Evolutionary conservation across 2,797 vertebrate species (phyloP).

Genomic region (Ciconia nigra): DNA sequence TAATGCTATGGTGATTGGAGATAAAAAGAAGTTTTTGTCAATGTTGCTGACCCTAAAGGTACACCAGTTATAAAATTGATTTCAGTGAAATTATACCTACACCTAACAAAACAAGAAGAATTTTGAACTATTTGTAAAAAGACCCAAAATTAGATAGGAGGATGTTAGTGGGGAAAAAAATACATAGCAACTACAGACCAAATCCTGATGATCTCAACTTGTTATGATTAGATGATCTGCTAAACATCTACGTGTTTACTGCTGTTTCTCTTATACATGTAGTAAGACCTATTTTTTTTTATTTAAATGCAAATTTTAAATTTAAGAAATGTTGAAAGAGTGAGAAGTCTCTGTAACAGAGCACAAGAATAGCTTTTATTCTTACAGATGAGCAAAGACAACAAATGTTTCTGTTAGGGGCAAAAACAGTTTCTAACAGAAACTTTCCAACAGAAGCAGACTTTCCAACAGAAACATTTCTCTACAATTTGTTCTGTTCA

Average conservation of each 20-base stretch:
- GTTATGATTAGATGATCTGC: background rate
- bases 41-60: slow-evolving; percentile 88
- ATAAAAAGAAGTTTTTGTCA: slow-evolving; percentile 86
- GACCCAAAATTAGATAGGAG: background rate
- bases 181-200: background rate
- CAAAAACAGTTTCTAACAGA: background rate
- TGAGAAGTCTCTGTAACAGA: background rate
- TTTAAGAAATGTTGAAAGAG: background rate
- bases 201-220: background rate
- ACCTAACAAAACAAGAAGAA: background rate
- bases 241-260: background rate
- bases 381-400: background rate
- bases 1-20: slow-evolving; percentile 84
- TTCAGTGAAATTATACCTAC: background rate
- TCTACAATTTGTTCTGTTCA: background rate
- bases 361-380: background rate
- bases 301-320: background rate
- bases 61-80: background rate
- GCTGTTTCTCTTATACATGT: background rate
- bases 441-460: background rate
- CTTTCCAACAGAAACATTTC: background rate
- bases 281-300: background rate
- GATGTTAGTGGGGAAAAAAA: background rate
- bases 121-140: background rate
- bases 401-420: background rate